Evolutionary conservation across 2,888 invertebrate genomes (phyloP), one percentile per base, ranked within the genome.

Genomic region (Sympetrum striolatum): DNA sequence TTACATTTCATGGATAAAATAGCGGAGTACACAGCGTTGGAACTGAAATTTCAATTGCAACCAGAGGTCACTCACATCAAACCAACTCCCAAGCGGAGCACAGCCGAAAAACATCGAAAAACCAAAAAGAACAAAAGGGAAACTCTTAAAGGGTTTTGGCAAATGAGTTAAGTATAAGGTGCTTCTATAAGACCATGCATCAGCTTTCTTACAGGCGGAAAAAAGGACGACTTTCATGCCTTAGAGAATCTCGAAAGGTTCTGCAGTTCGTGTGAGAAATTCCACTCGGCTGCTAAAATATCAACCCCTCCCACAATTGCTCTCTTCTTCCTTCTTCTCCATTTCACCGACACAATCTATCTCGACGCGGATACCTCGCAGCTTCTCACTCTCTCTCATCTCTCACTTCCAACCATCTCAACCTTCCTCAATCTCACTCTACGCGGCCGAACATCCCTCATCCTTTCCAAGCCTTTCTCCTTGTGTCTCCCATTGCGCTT

Each of bases 81-180:
- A 60, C 64, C n/a, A 18, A 22, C 39, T 60, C 12, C 37, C 60
- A 86, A 37, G 64, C 48, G 25, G 31, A 81, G 48, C 58, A 58
- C 53, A 37, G 37, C 64, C 39, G 37, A 37, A 60, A 81, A 82
- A 53, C 31, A 53, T 31, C 53, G 81, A 82, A 82, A 39, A 82
- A n/a, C 25, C 5, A 22, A 12, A 60, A 86, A 48, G 14, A 86
- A 31, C 22, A 37, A 37, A 22, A 37, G 37, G 60, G n/a, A 25
- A n/a, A 60, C 12, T 31, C n/a, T 60, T 31, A 12, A 60, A 86
- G 86, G 58, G n/a, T 86, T 60, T 86, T 86, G 86, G 86, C 86
- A 64, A 86, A 86, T 86, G 86, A 86, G 86, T 86, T 64, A 86
- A 86, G 86, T 86, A 86, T 86, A 64, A 60, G 64, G 37, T 86